These are phyloP conservation scores for Epinotia demarniana DNA, from an alignment of 2,888 invertebrate genomes.

Conservation along the genomic window DNA sequence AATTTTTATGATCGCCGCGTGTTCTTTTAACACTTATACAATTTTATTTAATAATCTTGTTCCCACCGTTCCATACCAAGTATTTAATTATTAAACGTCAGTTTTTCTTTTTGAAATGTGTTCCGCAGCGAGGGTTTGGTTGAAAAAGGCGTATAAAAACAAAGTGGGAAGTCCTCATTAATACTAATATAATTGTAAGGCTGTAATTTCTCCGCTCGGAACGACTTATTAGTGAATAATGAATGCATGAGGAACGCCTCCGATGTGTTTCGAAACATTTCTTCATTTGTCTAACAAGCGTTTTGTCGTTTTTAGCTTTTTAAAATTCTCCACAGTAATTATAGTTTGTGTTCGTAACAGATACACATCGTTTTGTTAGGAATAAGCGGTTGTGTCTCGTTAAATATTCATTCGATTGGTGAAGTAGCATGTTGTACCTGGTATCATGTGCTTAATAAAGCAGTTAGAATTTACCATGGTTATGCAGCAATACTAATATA, in stretches of 20 bases:
- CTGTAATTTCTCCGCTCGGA: conserved; percentile 79
- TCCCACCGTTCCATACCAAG: conserved; percentile 49
- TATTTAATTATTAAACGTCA: conserved; percentile 37
- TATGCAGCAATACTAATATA: background rate
- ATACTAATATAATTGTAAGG: conserved; percentile 81
- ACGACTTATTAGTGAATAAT: conserved; percentile 83
- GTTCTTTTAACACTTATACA: conserved; percentile 60
- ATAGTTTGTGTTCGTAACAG: conserved; percentile 61
- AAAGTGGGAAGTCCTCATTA: conserved; percentile 73
- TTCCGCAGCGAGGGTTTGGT: conserved; percentile 23
- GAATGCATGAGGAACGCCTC: conserved; percentile 80
- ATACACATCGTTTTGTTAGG: conserved; percentile 34
- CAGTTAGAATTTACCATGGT: background rate
- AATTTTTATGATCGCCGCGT: conserved; percentile 57
- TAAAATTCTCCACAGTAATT: conserved; percentile 68
- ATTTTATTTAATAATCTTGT: conserved; percentile 55
- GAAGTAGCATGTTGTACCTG: background rate
- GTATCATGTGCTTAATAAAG: background rate
- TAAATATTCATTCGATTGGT: conserved; percentile 25
- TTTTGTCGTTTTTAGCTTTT: conserved; percentile 62
- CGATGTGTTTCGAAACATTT: conserved; percentile 71
- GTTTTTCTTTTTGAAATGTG: conserved; percentile 38
- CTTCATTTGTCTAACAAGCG: conserved; percentile 74
- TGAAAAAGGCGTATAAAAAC: conserved; percentile 61
- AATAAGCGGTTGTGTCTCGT: conserved; percentile 9